Conservation (phyloP, 2,113 vertebrate genomes). For the Nipponia nippon region DNA sequence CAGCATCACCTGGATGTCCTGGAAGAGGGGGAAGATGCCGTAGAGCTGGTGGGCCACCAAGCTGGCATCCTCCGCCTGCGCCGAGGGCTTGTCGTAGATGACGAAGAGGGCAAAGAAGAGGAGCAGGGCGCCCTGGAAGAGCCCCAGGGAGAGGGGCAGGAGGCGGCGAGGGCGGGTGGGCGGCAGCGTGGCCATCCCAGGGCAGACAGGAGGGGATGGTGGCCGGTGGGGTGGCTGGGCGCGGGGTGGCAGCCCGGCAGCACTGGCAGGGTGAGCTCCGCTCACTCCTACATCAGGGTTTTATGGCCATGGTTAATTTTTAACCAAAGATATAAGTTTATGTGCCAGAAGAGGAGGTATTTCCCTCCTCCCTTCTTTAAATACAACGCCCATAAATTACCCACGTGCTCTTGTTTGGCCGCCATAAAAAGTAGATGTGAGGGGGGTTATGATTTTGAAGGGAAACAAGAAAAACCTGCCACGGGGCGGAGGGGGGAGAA, state of each 20-base stretch:
- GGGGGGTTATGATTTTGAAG: not conserved
- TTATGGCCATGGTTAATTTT: not conserved
- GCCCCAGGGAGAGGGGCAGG: slow-evolving; percentile 73
- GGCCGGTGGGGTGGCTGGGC: not conserved
- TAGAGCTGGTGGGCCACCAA: slow-evolving; percentile 68
- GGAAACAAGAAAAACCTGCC: not conserved
- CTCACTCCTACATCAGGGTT: rapidly evolving
- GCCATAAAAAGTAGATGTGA: not conserved
- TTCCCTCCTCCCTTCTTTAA: not conserved
- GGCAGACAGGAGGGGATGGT: not conserved
- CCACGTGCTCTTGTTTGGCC: not conserved
- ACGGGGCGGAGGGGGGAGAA: not conserved
- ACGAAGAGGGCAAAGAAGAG: slow-evolving; percentile 74
- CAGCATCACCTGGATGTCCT: slow-evolving; percentile 85
- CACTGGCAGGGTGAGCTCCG: rapidly evolving
- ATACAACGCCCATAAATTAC: not conserved
- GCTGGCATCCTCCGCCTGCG: slow-evolving; percentile 45
- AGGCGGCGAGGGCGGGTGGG: slow-evolving; percentile 31
- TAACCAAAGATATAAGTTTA: not conserved
- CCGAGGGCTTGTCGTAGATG: slow-evolving; percentile 71
- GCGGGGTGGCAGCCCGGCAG: not conserved
- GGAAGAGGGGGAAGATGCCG: slow-evolving; percentile 77
- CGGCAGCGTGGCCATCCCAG: not conserved
- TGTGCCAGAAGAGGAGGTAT: not conserved
- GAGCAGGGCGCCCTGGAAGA: slow-evolving; percentile 71